Base-by-base conservation (phyloP, 2,888 invertebrate genomes). In the Agonum fuliginosum region DNA sequence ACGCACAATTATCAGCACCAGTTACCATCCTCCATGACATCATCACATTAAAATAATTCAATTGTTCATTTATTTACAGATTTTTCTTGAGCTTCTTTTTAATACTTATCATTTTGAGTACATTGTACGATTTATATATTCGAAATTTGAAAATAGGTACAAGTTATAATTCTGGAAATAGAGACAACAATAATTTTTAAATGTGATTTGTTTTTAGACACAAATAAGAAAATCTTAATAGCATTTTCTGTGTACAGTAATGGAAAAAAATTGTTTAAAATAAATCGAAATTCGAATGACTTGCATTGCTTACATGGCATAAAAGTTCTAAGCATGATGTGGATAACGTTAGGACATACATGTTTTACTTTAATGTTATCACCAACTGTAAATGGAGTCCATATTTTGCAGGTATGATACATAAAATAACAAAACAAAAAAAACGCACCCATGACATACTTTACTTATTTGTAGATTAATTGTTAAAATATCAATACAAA, bases 331-430 rank as follows among this genome's bases (percentile, higher is more conserved):
- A 86, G 87, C 10, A 87, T 87, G 86, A 65, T 87, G 71, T 87
- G 87, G 87, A 86, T 87, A 20, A 81, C 87, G 0, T 80, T 86
- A 0, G 87, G 87, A 0, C 87, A 87, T 69, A 84, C 85, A 0
- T 87, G 84, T 79, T 78, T 80, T 3, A 81, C 22, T 8, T 17
- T 24, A 27, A 3, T 37, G n/a, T 30, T 58, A 14, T 27, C 54
- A 22, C 72, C 78, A 2, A 73, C 58, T 17, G 34, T 79, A 0
- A 82, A 82, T 62, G 74, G 72, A 22, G 5, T 78, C 3, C 73
- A 80, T 24, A 27, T 79, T 48, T 78, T 80, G 46, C 54, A 80
- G 80, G 82, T 82, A 67, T n/a, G n/a, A n/a, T n/a, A n/a, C n/a
- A n/a, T n/a, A n/a, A n/a, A n/a, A n/a, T n/a, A n/a, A n/a, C n/a